Conservation (phyloP, 2,113 vertebrate genomes). For the Mastomys natalensis region DNA sequence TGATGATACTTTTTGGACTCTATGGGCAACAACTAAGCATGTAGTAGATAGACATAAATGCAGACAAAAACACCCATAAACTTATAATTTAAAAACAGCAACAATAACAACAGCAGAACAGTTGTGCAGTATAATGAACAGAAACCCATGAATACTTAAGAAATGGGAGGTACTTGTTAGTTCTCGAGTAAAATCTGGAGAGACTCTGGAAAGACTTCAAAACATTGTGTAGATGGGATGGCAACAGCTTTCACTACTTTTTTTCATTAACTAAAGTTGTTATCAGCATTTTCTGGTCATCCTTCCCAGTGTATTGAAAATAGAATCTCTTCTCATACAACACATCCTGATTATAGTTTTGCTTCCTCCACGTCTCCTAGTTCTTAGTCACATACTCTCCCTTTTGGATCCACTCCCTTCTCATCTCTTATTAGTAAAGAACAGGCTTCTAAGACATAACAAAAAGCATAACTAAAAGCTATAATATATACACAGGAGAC, state of each 20-base stretch:
- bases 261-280: neutral
- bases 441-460: neutral
- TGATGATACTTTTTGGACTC: neutral
- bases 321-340: neutral
- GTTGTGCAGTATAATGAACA: neutral
- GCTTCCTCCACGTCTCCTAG: neutral
- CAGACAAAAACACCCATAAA: neutral
- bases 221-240: neutral
- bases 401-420: neutral
- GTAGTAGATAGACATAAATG: neutral
- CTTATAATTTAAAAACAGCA: neutral
- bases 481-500: neutral
- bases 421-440: neutral
- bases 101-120: no score
- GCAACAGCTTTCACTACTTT: neutral
- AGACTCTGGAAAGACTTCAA: neutral
- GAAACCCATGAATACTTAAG: slow-evolving; percentile 6
- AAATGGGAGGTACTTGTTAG: neutral
- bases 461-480: neutral
- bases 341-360: neutral
- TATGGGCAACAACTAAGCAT: neutral
- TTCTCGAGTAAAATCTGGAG: neutral
- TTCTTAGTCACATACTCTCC: neutral
- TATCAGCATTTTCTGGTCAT: neutral
- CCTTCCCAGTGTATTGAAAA: neutral